Percentiles rank a stretch among this genome's conserved stretches.
phyloP scores from a whole-genome alignment of 1,140 invertebrate species.

The Pseudoatta argentina region DNA sequence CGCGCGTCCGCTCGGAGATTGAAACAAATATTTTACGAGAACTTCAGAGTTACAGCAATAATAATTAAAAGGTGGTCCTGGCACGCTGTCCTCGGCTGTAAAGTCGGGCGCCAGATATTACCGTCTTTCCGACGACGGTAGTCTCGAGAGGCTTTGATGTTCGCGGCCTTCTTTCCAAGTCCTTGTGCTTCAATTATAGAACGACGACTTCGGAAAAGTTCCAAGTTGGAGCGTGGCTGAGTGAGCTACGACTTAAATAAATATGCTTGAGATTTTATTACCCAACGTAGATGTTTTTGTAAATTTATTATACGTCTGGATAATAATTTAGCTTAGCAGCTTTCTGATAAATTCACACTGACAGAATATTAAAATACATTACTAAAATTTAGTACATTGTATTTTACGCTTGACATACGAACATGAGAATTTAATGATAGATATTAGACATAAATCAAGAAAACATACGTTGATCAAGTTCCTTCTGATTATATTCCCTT shows the following conservation, averaged over 20 bases:
- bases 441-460: not conserved
- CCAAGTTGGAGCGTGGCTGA: slow-evolving; percentile 54
- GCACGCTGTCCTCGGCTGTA: slow-evolving; percentile 63
- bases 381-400: not conserved
- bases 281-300: slow-evolving; percentile 6
- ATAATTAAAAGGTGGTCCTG: slow-evolving; percentile 80
- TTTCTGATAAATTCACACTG: not conserved
- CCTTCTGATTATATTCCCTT: not conserved
- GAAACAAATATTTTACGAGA: slow-evolving; percentile 83
- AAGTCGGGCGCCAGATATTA: slow-evolving; percentile 69
- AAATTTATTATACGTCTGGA: slow-evolving; percentile 31
- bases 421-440: slow-evolving; percentile 1
- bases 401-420: not conserved
- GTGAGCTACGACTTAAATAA: slow-evolving; percentile 42
- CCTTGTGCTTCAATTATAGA: slow-evolving; percentile 72
- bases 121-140: slow-evolving; percentile 43
- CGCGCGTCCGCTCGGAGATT: slow-evolving; percentile 72
- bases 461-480: not conserved
- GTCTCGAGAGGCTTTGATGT: slow-evolving; percentile 70
- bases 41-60: slow-evolving; percentile 74
- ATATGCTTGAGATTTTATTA: slow-evolving; percentile 50
- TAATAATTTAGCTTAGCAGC: not conserved
- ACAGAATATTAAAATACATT: not conserved
- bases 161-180: slow-evolving; percentile 54
- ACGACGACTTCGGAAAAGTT: slow-evolving; percentile 67